Conservation (phyloP, 2,797 vertebrate species). For the Erpetoichthys calabaricus region DNA sequence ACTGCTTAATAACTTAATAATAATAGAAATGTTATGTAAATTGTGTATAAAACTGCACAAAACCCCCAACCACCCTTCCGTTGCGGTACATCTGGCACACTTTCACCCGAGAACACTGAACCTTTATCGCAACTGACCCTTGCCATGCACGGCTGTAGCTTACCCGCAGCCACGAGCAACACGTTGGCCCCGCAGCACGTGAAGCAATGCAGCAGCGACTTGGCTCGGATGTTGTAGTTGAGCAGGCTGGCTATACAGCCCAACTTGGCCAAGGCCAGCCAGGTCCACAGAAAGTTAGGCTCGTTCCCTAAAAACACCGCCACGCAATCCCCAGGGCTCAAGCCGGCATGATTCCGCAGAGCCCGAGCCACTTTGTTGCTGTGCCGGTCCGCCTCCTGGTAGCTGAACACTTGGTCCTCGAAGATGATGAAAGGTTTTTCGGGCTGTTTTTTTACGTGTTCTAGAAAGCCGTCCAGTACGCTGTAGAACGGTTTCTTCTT, state of each 20-base stretch:
- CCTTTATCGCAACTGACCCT: too few species aligned
- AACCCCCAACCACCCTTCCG: too few species aligned
- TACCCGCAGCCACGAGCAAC: conserved; percentile 56
- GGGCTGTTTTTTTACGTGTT: conserved; percentile 33
- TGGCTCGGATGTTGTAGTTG: conserved; percentile 57
- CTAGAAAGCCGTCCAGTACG: conserved; percentile 42
- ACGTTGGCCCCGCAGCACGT: conserved; percentile 53
- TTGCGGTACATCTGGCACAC: too few species aligned
- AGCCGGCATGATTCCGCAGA: conserved; percentile 28
- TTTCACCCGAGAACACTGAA: too few species aligned
- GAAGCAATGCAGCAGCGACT: conserved; percentile 64
- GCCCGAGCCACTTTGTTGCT: conserved; percentile 55
- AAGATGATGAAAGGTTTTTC: conserved; percentile 53
- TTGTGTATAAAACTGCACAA: too few species aligned
- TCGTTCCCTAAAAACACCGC: conserved; percentile 65
- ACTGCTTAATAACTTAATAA: too few species aligned
- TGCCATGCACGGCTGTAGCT: conserved; percentile 12
- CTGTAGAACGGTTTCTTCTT: conserved; percentile 34
- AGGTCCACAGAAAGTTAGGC: conserved; percentile 53
- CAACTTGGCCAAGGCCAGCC: conserved; percentile 62
- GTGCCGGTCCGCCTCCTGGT: conserved; percentile 45
- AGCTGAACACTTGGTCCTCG: conserved; percentile 37
- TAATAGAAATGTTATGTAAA: too few species aligned
- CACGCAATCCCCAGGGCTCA: conserved; percentile 51
- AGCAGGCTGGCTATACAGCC: conserved; percentile 61